Evolutionary conservation across 2,888 invertebrate genomes (phyloP).

Genomic region (Drosophila neoperkinsi): DNA sequence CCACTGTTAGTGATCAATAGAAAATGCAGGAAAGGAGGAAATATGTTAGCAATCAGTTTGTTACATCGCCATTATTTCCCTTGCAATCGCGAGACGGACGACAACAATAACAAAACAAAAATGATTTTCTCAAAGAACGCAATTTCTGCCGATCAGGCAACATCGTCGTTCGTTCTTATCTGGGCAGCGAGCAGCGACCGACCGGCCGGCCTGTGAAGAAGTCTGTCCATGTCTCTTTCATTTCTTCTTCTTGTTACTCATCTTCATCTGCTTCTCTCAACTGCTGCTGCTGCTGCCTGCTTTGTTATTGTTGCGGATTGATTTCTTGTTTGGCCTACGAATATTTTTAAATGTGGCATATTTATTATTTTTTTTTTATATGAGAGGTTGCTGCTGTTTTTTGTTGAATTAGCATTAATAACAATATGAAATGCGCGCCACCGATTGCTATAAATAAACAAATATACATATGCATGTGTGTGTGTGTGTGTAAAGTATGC

Average conservation of each 20-base stretch:
- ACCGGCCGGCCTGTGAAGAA: constrained; percentile 22
- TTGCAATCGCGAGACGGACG: constrained; percentile 9
- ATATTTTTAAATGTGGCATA: constrained; percentile 50
- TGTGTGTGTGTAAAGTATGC: constrained; percentile 12
- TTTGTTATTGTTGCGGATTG: constrained; percentile 52
- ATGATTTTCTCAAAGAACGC: constrained; percentile 50
- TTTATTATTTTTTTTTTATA: constrained; percentile 35
- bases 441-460: constrained; percentile 54
- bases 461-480: constrained; percentile 19
- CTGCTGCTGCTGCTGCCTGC: constrained; percentile 5
- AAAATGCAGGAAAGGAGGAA: background rate
- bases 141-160: constrained; percentile 57
- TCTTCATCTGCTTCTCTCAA: constrained; percentile 14
- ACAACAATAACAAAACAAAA: constrained; percentile 19
- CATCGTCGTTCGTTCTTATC: constrained; percentile 44
- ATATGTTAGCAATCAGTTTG: background rate
- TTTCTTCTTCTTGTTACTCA: constrained; percentile 29
- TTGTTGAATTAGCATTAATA: constrained; percentile 72
- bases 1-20: constrained; percentile 3
- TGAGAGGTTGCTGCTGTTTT: constrained; percentile 35
- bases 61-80: constrained; percentile 1
- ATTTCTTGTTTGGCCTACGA: constrained; percentile 49
- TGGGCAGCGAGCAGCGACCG: constrained; percentile 5
- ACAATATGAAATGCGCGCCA: constrained; percentile 60
- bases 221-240: constrained; percentile 22